Evolutionary conservation across 2,888 invertebrate species (phyloP), one percentile per base, ranked within the genome.

Genomic region (Crossocerus cetratus): DNA sequence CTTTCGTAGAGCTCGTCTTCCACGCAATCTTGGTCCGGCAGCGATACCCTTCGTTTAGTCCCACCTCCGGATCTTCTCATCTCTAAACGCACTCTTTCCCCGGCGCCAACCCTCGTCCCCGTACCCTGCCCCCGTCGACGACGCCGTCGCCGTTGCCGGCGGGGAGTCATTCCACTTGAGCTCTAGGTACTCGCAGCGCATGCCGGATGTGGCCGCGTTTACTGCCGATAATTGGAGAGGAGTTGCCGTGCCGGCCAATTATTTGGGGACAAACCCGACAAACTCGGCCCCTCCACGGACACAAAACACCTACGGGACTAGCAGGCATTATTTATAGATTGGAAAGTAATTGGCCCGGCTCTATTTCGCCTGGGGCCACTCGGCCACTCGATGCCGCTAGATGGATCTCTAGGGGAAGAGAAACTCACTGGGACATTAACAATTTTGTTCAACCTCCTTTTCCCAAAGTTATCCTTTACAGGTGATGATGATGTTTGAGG

Each of bases 131-230:
- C 65, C 74, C 4, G 55, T 2, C 59, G 65, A 73, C 74, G 77
- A n/a, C 20, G 76, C 74, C 81, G 81, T 79, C 81, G 75, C 71
- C 69, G 69, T 56, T 78, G 74, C 72, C 70, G 78, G 61, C 59
- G 61, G 72, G 72, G 74, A 74, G 72, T 81, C 73, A 78, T 76
- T 72, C 72, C 74, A 65, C 70, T 81, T 79, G 69, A 71, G 69
- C 72, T 32, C 32, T 82, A 81, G 72, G 66, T 77, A 74, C 77
- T 79, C 78, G 80, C 81, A 4, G 32, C 0, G 32, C 79, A 76
- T 83, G 81, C 90, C 89, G 90, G 90, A 90, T 90, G 90, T 89
- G 90, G 90, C 88, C 80, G 83, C 87, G 86, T 90, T 90, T 89
- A 90, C 89, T 87, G 87, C 89, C 88, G 86, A 87, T 90, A 90